A percentile compares a stretch with the other conserved stretches of the same genome.
Evolutionary conservation across 2,113 vertebrate species (phyloP).

Genomic region (Lophura nycthemera): DNA sequence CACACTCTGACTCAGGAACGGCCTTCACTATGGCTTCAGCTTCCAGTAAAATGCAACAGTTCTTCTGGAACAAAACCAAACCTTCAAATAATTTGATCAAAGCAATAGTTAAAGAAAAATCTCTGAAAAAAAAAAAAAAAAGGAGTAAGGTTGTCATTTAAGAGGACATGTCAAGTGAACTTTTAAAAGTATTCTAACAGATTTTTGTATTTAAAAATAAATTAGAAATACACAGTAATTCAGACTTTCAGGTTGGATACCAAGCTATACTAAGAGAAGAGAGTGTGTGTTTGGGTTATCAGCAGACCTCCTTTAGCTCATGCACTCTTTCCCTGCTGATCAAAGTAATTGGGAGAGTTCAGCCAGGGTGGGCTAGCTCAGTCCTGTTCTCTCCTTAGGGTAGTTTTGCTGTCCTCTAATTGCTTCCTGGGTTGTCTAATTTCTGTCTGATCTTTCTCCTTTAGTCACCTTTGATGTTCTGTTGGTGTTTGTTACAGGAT

Average conservation of each 20-base stretch:
- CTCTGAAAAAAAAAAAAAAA: not conserved
- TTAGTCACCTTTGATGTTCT: slow-evolving; percentile 52
- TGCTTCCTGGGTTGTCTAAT: slow-evolving; percentile 20
- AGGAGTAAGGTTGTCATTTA: not conserved
- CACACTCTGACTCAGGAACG: not conserved
- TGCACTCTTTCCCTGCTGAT: not conserved
- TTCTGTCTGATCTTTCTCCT: slow-evolving; percentile 26
- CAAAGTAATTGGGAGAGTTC: not conserved
- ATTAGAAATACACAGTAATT: not conserved
- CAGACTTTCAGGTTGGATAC: not conserved
- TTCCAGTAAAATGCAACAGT: not conserved
- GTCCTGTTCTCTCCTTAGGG: slow-evolving; percentile 8
- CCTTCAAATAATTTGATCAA: not conserved
- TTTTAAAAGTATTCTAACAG: not conserved
- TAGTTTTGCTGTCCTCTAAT: slow-evolving; percentile 39
- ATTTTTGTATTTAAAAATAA: not conserved
- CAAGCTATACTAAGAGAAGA: not conserved
- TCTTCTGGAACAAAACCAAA: not conserved
- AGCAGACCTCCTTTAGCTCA: not conserved
- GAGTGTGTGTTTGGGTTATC: not conserved
- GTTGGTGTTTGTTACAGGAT: slow-evolving; percentile 22
- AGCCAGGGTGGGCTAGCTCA: not conserved
- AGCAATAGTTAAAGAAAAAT: not conserved
- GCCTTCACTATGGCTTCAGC: not conserved
- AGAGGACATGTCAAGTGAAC: not conserved